Base-by-base conservation (phyloP, 2,888 invertebrate genomes). In the Ormyrus rosae region DNA sequence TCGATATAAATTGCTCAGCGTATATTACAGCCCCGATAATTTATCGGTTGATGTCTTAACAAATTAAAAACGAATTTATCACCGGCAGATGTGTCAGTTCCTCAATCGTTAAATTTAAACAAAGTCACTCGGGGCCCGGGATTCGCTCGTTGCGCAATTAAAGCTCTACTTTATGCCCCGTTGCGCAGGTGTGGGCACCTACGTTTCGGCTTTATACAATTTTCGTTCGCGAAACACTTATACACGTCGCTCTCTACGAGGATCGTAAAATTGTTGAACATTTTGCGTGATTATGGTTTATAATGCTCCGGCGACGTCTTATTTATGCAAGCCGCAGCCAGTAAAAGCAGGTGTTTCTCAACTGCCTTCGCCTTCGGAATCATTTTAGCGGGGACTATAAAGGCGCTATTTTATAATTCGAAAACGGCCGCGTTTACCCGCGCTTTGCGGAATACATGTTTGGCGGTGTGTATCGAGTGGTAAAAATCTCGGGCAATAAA, bases 181-280 rank as follows among this genome's bases (percentile, higher is more conserved):
- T 69, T 10, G 55, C 6, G 64, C 77, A 81, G 77, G 81, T 81
- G 81, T 73, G 69, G 77, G 10, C 68, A 64, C 46, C 50, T 19
- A 58, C 13, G 8, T 78, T 72, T 73, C 11, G 51, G 46, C 19
- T 69, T 79, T 69, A 64, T 69, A 68, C 53, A 13, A n/a, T 55
- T 67, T 67, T 67, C 48, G 46, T 61, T 53, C 46, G 69, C 34
- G 60, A 70, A 64, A 60, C 65, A 64, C 72, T 65, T 13, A 68
- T 11, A 45, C 51, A 6, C 58, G 7, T 51, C 11, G 4, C 64
- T 50, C 34, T 51, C 45, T 9, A 46, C 48, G 34, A 10, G 7
- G 76, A 76, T 79, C 81, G 55, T 81, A 81, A 81, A 81, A 68
- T 79, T 72, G 81, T 81, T 74, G 13, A 76, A 71, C 72, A 72